phyloP scores from a whole-genome alignment of 64 coral and sea anemone genomes.

The Hydrozoanthus tunicans region DNA sequence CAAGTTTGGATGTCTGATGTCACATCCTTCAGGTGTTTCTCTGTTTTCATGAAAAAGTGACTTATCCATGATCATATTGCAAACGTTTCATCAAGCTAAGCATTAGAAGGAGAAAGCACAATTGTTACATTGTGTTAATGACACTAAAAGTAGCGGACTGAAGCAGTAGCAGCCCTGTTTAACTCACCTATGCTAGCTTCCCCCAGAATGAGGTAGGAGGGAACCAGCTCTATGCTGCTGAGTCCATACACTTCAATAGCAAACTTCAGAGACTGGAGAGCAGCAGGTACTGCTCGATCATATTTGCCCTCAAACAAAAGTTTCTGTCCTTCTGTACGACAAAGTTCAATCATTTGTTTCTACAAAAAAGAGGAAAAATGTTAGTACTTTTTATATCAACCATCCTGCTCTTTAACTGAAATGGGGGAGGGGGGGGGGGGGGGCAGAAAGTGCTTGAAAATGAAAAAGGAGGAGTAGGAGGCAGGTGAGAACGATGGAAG shows the following conservation, averaged over 20 bases:
- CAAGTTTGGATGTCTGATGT: too few relatives aligned
- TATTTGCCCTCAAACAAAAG: constrained; percentile 97
- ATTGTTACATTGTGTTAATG: too few relatives aligned
- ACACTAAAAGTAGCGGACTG: background rate
- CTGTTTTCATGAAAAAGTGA: too few relatives aligned
- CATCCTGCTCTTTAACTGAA: background rate
- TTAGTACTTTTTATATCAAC: background rate
- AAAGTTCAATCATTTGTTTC: constrained; percentile 99
- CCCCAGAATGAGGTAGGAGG: constrained; percentile 93
- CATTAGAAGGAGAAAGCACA: too few relatives aligned
- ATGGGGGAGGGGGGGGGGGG: too few relatives aligned
- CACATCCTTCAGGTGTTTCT: too few relatives aligned
- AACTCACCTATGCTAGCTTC: constrained; percentile 96
- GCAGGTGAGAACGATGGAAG: too few relatives aligned
- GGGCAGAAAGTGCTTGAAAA: too few relatives aligned
- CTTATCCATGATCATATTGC: too few relatives aligned
- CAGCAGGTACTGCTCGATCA: constrained; percentile 93
- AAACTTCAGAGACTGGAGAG: constrained; percentile 90
- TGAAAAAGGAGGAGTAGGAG: too few relatives aligned
- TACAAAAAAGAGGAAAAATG: constrained; percentile 8
- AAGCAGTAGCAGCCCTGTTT: background rate
- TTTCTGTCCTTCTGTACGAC: constrained; percentile 95
- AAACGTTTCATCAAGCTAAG: too few relatives aligned
- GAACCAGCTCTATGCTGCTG: constrained; percentile 96
- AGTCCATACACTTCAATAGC: constrained; percentile 96